phyloP scores from a whole-genome alignment of 92 coral and sea anemone species.

The Porites cylindrica region DNA sequence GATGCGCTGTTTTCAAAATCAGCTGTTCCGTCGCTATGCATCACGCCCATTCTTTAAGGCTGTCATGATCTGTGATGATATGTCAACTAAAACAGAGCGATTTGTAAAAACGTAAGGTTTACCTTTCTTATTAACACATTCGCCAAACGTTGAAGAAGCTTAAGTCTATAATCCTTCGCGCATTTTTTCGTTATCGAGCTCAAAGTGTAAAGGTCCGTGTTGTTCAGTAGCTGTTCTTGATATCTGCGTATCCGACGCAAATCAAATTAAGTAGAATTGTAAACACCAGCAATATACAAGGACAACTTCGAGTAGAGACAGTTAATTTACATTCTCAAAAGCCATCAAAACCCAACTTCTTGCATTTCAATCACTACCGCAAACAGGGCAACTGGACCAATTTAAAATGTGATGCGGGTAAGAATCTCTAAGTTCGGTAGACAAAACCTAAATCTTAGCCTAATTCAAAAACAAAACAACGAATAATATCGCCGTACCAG shows the following conservation, averaged over 20 bases:
- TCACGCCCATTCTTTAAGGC: conserved; percentile 15
- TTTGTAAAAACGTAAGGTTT: background rate
- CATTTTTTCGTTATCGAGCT: background rate
- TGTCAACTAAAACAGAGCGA: conserved; percentile 20
- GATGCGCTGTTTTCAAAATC: background rate
- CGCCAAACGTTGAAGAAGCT: background rate
- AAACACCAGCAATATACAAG: conserved; percentile 18
- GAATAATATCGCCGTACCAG: conserved; percentile 11
- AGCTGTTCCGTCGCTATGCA: background rate
- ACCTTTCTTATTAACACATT: background rate
- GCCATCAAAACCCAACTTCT: background rate
- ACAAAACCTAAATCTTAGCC: background rate
- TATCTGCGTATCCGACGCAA: background rate
- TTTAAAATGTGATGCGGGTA: too few relatives aligned
- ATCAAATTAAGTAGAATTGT: background rate
- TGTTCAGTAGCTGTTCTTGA: background rate
- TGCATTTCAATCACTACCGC: background rate
- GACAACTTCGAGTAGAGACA: background rate
- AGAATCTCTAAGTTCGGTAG: background rate
- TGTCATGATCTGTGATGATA: background rate
- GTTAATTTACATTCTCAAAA: conserved; percentile 27
- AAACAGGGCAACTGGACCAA: background rate
- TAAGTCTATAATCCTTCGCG: background rate
- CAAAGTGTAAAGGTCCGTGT: background rate
- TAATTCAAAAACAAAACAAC: conserved; percentile 16